Conservation (phyloP, 2,888 invertebrate species). For the Tinea pellionella region DNA sequence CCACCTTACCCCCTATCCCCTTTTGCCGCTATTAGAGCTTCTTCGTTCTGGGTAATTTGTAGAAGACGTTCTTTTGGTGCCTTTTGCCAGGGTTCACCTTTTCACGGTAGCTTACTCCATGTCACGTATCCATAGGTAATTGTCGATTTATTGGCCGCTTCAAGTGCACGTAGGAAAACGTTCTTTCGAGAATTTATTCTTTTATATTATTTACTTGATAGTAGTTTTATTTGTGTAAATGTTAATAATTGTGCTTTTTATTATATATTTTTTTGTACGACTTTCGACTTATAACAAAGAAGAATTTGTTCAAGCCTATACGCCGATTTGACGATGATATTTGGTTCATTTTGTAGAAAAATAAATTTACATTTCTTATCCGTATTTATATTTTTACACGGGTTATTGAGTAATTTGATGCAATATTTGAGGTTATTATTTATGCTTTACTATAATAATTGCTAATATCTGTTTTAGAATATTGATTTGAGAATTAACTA, state of each 20-base stretch:
- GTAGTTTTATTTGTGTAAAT: neutral
- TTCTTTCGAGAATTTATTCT: conserved; percentile 1
- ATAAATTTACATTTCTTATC: too few species aligned
- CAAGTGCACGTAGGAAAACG: conserved; percentile 10
- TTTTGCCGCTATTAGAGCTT: neutral
- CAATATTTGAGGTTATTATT: too few species aligned
- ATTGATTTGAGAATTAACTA: too few species aligned
- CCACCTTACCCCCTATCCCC: conserved; percentile 16
- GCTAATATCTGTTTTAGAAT: too few species aligned
- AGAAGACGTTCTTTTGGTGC: conserved; percentile 48
- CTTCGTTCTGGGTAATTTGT: conserved; percentile 14
- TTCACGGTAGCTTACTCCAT: conserved; percentile 8
- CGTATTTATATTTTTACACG: too few species aligned
- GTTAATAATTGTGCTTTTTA: neutral
- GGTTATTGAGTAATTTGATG: too few species aligned
- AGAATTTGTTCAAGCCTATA: too few species aligned
- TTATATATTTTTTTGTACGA: too few species aligned
- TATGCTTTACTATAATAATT: too few species aligned
- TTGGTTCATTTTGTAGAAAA: too few species aligned
- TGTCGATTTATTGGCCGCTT: conserved; percentile 13
- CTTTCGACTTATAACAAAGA: too few species aligned
- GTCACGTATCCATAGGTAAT: conserved; percentile 16
- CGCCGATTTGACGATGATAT: too few species aligned
- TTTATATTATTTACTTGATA: neutral
- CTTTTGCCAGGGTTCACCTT: conserved; percentile 24